phyloP scores from a whole-genome alignment of 2,113 vertebrate genomes.

The Rhineura floridana region DNA sequence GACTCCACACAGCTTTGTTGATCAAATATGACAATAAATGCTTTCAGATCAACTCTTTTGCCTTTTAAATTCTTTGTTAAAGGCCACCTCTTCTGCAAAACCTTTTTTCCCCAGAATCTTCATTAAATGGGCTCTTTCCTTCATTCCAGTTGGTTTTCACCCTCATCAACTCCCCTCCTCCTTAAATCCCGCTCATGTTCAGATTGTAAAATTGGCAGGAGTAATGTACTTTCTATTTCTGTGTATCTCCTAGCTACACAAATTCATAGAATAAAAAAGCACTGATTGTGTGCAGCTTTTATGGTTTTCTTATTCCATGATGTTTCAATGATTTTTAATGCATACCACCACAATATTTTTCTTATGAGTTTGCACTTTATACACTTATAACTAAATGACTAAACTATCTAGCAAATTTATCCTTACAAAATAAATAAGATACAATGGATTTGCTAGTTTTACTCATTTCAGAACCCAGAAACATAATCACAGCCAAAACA shows the following conservation, averaged over 20 bases:
- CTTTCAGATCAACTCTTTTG: background rate
- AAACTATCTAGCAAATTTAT: background rate
- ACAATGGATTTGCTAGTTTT: constrained; percentile 26
- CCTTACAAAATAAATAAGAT: too few species aligned
- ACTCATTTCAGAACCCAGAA: background rate
- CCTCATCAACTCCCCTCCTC: background rate
- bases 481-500: constrained; percentile 18
- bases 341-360: too few species aligned
- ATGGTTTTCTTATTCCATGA: too few species aligned
- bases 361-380: too few species aligned
- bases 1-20: background rate
- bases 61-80: background rate
- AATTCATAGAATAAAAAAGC: background rate
- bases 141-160: background rate
- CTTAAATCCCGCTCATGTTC: background rate
- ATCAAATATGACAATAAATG: background rate
- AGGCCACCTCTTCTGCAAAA: background rate
- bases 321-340: too few species aligned
- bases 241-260: background rate
- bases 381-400: too few species aligned
- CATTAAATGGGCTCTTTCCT: background rate
- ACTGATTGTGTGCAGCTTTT: background rate
- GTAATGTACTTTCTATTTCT: too few species aligned
- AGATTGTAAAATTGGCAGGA: background rate
- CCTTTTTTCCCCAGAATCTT: too few species aligned